A percentile compares a stretch with the other conserved stretches of the same genome.
phyloP scores from a whole-genome alignment of 2,113 vertebrate species.

The Siniperca knerii region DNA sequence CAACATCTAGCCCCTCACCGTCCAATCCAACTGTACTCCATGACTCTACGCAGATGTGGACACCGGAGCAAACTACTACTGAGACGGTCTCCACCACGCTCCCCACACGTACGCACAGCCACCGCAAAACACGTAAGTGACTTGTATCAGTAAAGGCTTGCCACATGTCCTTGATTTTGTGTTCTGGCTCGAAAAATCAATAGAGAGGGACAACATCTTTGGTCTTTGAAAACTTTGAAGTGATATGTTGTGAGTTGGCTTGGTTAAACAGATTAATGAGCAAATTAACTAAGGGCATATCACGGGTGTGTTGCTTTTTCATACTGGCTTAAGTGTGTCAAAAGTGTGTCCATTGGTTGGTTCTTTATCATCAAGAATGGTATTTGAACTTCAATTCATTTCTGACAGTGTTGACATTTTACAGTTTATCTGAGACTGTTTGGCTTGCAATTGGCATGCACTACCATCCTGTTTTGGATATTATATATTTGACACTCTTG shows the following conservation, averaged over 20 bases:
- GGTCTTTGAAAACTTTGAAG: too few relatives aligned
- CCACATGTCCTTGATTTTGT: neutral
- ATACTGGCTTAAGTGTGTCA: neutral
- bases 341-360: neutral
- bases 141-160: neutral
- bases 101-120: slow-evolving; percentile 73
- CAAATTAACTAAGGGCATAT: neutral
- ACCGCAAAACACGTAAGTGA: slow-evolving; percentile 85
- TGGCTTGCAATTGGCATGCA: neutral
- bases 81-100: slow-evolving; percentile 72
- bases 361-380: neutral
- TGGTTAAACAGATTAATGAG: neutral
- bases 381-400: neutral
- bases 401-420: neutral
- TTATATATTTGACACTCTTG: neutral
- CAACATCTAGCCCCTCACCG: slow-evolving; percentile 77
- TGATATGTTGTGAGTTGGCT: neutral
- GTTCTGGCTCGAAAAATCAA: neutral
- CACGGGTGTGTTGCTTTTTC: neutral
- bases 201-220: neutral
- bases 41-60: slow-evolving; percentile 84
- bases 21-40: slow-evolving; percentile 82
- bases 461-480: neutral
- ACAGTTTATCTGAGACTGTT: neutral
- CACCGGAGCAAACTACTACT: slow-evolving; percentile 76